Evolutionary conservation across 2,113 vertebrate species (phyloP).

Genomic region (Thamnophis sirtalis): DNA sequence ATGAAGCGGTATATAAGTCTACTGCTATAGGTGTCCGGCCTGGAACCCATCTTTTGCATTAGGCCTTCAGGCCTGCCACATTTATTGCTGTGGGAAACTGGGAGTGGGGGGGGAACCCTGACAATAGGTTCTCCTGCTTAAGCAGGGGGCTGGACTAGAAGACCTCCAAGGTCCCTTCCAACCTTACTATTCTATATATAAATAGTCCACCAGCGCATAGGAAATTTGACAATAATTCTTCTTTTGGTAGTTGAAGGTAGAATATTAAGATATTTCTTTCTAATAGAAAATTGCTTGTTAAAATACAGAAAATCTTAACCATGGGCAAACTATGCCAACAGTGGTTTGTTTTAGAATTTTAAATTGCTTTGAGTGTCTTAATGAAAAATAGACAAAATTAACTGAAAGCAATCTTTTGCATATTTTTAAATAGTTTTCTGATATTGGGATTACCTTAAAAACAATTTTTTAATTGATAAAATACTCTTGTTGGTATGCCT

Average conservation of each 20-base stretch:
- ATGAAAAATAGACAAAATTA: not conserved
- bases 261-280: not conserved
- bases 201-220: not conserved
- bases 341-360: not conserved
- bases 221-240: not conserved
- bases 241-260: not conserved
- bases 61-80: too few relatives aligned
- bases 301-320: not conserved
- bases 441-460: not conserved
- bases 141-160: too few relatives aligned
- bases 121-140: too few relatives aligned
- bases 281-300: not conserved
- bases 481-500: not conserved
- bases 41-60: too few relatives aligned
- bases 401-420: not conserved
- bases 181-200: too few relatives aligned
- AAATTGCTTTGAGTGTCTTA: not conserved
- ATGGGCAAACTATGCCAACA: not conserved
- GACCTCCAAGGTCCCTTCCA: too few relatives aligned
- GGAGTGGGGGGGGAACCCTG: too few relatives aligned
- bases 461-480: not conserved
- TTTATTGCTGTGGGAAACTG: too few relatives aligned
- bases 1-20: too few relatives aligned
- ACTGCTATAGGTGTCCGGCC: too few relatives aligned
- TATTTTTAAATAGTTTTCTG: not conserved